phyloP scores from a whole-genome alignment of 2,888 invertebrate genomes.

The Lydus trimaculatus region DNA sequence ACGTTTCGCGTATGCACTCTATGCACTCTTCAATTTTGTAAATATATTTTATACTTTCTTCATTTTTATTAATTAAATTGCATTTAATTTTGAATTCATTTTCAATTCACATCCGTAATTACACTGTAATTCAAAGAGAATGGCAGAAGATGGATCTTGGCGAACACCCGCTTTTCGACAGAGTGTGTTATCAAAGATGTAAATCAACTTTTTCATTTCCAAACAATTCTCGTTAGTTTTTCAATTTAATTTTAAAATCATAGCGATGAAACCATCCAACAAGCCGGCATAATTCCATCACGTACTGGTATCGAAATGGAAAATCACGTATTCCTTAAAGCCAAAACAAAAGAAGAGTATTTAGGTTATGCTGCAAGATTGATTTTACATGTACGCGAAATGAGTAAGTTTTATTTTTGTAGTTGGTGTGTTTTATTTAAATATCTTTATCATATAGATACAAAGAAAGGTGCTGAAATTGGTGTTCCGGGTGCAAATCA shows the following conservation, averaged over 20 bases:
- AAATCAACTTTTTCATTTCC: conserved; percentile 58
- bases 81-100: neutral
- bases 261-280: conserved; percentile 89
- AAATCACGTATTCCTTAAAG: conserved; percentile 90
- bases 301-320: conserved; percentile 94
- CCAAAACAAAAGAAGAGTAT: conserved; percentile 89
- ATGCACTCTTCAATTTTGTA: neutral
- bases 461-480: no score
- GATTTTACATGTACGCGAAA: conserved; percentile 88
- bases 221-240: neutral
- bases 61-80: neutral
- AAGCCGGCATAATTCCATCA: conserved; percentile 81
- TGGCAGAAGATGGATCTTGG: conserved; percentile 70
- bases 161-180: conserved; percentile 81
- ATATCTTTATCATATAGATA: no score
- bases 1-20: neutral
- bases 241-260: conserved; percentile 36
- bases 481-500: no score
- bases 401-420: conserved; percentile 78
- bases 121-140: conserved; percentile 22
- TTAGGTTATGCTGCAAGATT: conserved; percentile 88
- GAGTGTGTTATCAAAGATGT: conserved; percentile 89
- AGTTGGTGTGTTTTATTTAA: no score
- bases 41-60: neutral
- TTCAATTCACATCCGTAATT: neutral